Evolutionary conservation across 2,113 vertebrate species (phyloP), one percentile per base, ranked within the genome.

Genomic region (Prinia subflava): DNA sequence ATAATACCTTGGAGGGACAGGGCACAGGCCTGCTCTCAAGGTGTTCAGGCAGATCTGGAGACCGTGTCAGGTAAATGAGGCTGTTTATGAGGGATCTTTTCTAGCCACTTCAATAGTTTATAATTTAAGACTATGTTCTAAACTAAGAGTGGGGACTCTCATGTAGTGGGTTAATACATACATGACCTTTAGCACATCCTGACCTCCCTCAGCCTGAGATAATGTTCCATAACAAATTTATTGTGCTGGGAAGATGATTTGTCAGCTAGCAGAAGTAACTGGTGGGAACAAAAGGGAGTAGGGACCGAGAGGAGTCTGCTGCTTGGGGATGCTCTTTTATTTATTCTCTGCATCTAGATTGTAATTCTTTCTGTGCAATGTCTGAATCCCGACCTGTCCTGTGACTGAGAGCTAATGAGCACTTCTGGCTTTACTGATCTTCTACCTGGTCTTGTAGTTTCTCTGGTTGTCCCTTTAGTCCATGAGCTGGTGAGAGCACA

Each of bases 181-280:
- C 96, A 92, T 86, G 97, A 97, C 97, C 97, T 97, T 97, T 97
- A 96, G 81, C 96, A 91, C 75, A 96, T 91, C 76, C 82, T 96
- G 95, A 96, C 96, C 94, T 97, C 97, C 95, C 95, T 80, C 87
- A 96, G 86, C 90, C 95, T 90, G 94, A 96, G 94, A 97, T 97
- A 97, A 97, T 97, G 97, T 97, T 97, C 96, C 95, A 94, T 94
- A 96, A 95, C 96, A 97, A 97, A 98, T 97, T 97, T 97, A 97
- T 96, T 95, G 90, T 96, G 92, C 77, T 4, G 0, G 74, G 80
- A 87, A 97, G 93, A 97, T 97, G 96, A 97, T 96, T 96, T 97
- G 94, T 97, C 94, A 95, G 83, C 65, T 83, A 59, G 90, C 93
- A 92, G 85, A 97, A 96, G 75, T 91, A 94, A 87, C 91, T 11